Conservation (phyloP, 2,113 vertebrate genomes). For the Gobiocypris rarus region DNA sequence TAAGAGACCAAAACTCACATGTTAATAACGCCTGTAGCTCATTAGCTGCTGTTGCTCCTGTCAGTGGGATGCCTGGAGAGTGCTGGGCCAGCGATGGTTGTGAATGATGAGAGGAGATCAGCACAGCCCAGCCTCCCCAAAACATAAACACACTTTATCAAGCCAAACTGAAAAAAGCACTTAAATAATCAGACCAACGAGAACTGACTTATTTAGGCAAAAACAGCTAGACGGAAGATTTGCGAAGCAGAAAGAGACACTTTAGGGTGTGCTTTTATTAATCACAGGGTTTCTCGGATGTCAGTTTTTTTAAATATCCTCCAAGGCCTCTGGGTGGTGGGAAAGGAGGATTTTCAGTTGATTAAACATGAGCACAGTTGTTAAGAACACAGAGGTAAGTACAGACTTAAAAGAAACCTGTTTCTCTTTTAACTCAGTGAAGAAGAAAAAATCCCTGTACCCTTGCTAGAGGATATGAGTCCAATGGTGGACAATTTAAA, state of each 20-base stretch:
- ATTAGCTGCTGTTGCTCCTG: conserved; percentile 53
- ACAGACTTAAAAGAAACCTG: background rate
- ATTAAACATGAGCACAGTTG: conserved; percentile 11
- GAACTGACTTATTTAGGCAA: background rate
- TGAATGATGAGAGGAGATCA: conserved; percentile 46
- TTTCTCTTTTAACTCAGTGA: conserved; percentile 13
- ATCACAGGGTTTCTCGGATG: conserved; percentile 7
- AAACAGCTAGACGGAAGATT: conserved; percentile 3
- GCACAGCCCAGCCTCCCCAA: conserved; percentile 10
- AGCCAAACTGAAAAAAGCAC: background rate
- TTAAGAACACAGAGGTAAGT: conserved; percentile 9
- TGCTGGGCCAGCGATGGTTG: conserved; percentile 32
- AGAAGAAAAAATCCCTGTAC: background rate
- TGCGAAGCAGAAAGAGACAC: conserved; percentile 3
- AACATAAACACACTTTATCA: conserved; percentile 35
- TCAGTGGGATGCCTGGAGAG: conserved; percentile 26
- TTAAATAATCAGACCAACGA: conserved; percentile 24
- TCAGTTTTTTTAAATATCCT: background rate
- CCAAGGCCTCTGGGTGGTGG: background rate
- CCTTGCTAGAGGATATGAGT: conserved; percentile 1
- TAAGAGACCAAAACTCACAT: conserved; percentile 71
- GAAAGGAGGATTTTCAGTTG: conserved; percentile 8
- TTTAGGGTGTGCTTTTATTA: conserved; percentile 12
- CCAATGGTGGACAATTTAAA: conserved; percentile 1
- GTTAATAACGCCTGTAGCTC: conserved; percentile 68